Base-by-base conservation (phyloP, 2,797 vertebrate genomes). In the Eleutherodactylus coqui region DNA sequence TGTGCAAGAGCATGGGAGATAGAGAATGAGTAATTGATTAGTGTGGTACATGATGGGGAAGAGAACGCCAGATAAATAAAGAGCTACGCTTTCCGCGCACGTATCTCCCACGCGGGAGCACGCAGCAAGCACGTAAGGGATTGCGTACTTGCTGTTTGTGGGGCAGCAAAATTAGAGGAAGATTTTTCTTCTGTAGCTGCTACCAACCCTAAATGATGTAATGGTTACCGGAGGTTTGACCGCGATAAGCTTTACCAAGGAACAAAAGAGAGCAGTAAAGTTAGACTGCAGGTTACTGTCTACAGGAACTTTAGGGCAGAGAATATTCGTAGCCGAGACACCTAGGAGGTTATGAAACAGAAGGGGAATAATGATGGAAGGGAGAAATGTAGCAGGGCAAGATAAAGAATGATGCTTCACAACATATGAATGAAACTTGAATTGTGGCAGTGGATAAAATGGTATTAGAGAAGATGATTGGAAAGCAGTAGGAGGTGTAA, bases 1-100 rank as follows among this genome's bases (percentile, higher is more conserved):
- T 27, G 36, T 32, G n/a, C 7, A 58, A 51, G 17, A 43, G 38
- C 49, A 0, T 34, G 41, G n/a, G 73, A 77, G 75, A 76, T 84
- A n/a, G 58, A 75, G 82, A 47, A 84, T 75, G 72, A 84, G 72
- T 49, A 72, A 83, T 83, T 58, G 51, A 75, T 83, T 73, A 38
- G 58, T 67, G 47, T 34, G 14, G 32, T 51, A 62, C 19, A 41
- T 29, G 5, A 43, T 55, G 36, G 41, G 43, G 53, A 55, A 5
- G 64, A 53, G 64, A 29, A 67, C 19, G 19, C 7, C 29, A n/a
- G 77, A 36, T 11, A 73, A 13, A 75, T 53, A 5, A 47, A n/a
- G 34, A 11, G 29, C 32, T n/a, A n/a, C n/a, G n/a, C n/a, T n/a
- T n/a, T n/a, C n/a, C n/a, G n/a, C n/a, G n/a, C n/a, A n/a, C n/a